Evolutionary conservation across 2,797 vertebrate species (phyloP), one percentile per base, ranked within the genome.

Genomic region (Natrix natrix): DNA sequence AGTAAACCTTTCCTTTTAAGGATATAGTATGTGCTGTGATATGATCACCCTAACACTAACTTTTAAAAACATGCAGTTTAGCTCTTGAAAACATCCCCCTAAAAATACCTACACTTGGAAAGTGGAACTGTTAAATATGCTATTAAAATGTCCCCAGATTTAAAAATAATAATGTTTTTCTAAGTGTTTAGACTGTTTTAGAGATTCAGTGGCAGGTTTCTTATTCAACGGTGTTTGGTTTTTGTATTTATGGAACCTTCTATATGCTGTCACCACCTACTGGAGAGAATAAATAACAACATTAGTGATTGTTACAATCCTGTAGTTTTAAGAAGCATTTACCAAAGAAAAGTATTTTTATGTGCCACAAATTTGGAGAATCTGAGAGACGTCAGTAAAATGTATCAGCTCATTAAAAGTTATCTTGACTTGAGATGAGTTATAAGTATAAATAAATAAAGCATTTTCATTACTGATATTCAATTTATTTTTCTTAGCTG

Each of bases 191-290:
- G 66, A 91, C 48, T 86, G 1, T 59, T 91, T 22, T 86, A 56
- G 74, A 60, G 59, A 86, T 43, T 43, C 74, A 91, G 5, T 55
- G 66, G 22, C 90, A 91, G 90, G 54, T 91, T 87, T 89, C 90
- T 87, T 87, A 60, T 56, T 74, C 32, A 74, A 43, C 55, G 56
- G 57, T 88, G 54, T 52, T 88, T 91, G 78, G n/a, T 22, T 13
- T 94, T 92, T 24, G 43, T 89, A 87, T 89, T 91, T 94, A 57
- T 89, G 78, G 74, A 74, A 91, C 43, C 26, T 89, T 24, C 86
- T 94, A 87, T 92, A 89, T 12, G 59, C 59, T 92, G 54, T 43
- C 74, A 91, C 93, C 93, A 94, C 74, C 92, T 94, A 89, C 92
- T 61, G 93, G 87, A 74, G 69, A 24, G 14, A 69, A 26, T 11